Percentiles rank a stretch among this genome's conserved stretches.
Evolutionary conservation across 2,797 vertebrate genomes (phyloP).

Genomic region (Cottoperca gobio): DNA sequence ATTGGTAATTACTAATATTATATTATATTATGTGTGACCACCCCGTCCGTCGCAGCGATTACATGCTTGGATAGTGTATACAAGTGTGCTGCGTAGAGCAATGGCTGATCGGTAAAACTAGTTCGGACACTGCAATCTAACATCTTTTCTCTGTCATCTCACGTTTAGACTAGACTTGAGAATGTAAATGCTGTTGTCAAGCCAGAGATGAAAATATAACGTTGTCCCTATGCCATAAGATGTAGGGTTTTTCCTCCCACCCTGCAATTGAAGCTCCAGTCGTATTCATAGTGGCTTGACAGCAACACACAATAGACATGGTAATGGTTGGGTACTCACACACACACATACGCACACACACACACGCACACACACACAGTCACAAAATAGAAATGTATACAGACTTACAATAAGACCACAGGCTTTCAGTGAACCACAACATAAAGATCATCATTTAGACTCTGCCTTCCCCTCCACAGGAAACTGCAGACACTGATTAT

Average conservation of each 20-base stretch:
- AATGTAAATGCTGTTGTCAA: conserved; percentile 56
- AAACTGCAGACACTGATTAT: conserved; percentile 77
- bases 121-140: neutral
- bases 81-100: neutral
- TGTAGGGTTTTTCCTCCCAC: conserved; percentile 52
- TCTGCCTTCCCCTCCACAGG: conserved; percentile 63
- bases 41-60: neutral
- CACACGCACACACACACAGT: conserved; percentile 35
- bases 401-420: conserved; percentile 63
- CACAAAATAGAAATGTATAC: conserved; percentile 70
- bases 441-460: conserved; percentile 79
- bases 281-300: conserved; percentile 69
- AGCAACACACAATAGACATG: conserved; percentile 69
- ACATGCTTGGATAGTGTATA: neutral
- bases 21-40: neutral
- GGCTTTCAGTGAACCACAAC: conserved; percentile 74
- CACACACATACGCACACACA: conserved; percentile 31
- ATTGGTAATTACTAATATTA: neutral
- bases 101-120: neutral
- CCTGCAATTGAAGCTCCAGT: conserved; percentile 65
- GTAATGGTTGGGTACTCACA: conserved; percentile 71
- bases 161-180: conserved; percentile 22
- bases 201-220: conserved; percentile 65
- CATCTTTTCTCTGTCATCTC: conserved; percentile 5
- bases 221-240: conserved; percentile 51